phyloP scores from a whole-genome alignment of 2,797 vertebrate species.

The Epinephelus awoara region DNA sequence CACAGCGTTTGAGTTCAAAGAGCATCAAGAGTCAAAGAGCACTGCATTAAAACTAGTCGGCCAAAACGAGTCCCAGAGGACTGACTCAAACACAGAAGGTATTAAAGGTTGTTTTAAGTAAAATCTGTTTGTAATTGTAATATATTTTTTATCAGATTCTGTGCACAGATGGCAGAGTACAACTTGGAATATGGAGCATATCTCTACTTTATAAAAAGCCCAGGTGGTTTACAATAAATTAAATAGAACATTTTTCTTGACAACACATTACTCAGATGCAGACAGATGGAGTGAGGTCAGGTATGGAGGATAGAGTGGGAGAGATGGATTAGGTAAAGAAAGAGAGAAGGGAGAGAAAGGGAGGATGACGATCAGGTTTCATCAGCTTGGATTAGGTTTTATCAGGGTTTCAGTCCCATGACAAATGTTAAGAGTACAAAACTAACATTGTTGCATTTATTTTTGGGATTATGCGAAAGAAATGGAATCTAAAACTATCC shows the following conservation, averaged over 20 bases:
- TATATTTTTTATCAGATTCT: background rate
- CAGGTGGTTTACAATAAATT: background rate
- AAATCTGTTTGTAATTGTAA: background rate
- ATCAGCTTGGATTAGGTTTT: background rate
- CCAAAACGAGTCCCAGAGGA: background rate
- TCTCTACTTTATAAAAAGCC: background rate
- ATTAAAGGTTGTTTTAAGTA: background rate
- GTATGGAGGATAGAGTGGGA: background rate
- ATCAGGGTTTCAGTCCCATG: background rate
- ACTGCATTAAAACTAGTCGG: background rate
- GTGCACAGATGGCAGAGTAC: background rate
- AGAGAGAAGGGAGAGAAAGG: background rate
- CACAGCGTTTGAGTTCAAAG: constrained; percentile 47
- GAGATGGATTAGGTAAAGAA: background rate
- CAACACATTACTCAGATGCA: background rate
- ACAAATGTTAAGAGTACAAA: background rate
- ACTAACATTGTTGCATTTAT: background rate
- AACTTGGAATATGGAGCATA: background rate
- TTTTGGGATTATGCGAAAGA: constrained; percentile 8
- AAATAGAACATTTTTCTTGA: background rate
- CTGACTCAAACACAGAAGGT: background rate
- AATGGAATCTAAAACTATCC: background rate
- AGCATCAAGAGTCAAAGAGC: constrained; percentile 38
- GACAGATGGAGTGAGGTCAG: background rate
- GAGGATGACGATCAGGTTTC: background rate